Conservation (phyloP, 2,113 vertebrate species). For the Microcebus murinus region DNA sequence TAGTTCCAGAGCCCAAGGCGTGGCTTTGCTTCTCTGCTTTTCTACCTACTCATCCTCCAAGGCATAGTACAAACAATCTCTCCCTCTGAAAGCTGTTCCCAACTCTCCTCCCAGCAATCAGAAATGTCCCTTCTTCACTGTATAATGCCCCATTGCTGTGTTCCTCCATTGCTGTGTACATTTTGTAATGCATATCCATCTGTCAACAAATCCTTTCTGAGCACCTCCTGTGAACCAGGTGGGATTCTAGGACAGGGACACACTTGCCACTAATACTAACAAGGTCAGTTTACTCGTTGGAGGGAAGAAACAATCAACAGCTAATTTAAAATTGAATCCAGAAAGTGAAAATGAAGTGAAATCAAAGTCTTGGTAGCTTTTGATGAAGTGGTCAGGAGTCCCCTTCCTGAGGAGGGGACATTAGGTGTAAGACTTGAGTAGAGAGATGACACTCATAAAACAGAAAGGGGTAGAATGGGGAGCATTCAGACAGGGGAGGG, state of each 20-base stretch:
- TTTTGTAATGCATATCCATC: neutral
- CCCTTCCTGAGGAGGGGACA: neutral
- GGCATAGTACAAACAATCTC: rapidly evolving
- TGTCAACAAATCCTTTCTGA: neutral
- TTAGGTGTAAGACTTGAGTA: neutral
- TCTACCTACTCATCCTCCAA: neutral
- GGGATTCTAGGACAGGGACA: neutral
- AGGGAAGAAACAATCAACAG: neutral
- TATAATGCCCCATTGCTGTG: neutral
- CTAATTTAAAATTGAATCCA: neutral
- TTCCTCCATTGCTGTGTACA: too few species aligned
- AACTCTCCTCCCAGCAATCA: neutral
- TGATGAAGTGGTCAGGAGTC: neutral
- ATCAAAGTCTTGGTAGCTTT: neutral
- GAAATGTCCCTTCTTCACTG: neutral
- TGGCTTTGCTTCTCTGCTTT: neutral
- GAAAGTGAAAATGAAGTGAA: neutral
- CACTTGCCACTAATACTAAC: neutral
- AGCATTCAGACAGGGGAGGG: neutral
- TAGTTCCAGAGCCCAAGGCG: neutral
- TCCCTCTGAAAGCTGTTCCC: neutral
- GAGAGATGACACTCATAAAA: neutral
- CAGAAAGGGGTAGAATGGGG: neutral
- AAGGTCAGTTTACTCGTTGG: too few species aligned
- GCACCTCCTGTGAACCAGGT: neutral